Base-by-base conservation (phyloP, 2,113 vertebrate species). In the Cardinalis cardinalis region DNA sequence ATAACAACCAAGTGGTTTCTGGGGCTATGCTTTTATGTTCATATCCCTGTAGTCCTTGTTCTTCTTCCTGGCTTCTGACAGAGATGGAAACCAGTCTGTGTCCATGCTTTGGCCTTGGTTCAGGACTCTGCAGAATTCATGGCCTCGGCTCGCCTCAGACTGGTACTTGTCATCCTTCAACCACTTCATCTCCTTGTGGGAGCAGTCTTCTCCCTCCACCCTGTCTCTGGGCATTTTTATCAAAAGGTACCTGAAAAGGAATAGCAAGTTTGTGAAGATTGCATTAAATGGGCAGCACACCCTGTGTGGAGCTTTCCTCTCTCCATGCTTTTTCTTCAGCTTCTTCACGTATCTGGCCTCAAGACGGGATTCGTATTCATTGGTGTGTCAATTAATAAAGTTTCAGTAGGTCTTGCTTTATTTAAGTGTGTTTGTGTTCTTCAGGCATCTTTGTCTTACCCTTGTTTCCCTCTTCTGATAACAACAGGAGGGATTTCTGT, bases 401-500 rank as follows among this genome's bases (percentile, higher is more conserved):
- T 51, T 78, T 36, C 13, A 12, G 8, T 60, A 44, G 59, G 36
- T 74, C 9, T 93, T 74, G 41, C 10, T 52, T 68, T 74, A 55
- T 56, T 84, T 91, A 90, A 31, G 71, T 68, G 29, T 11, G 2
- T 86, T 80, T 84, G 11, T 84, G 31, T 87, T 87, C 59, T 81
- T 90, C 41, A 58, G 41, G 14, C 38, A 53, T 69, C 49, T 75
- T 87, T 84, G 55, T 93, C 70, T 72, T 81, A 60, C 36, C 46
- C 34, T 87, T 49, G 49, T 90, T 95, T 91, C 46, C 75, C 65
- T 78, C 55, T 78, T 75, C 66, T 82, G 46, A 43, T 66, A 84
- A 70, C 2, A 64, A 65, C 80, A 76, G 43, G 85, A 66, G 31
- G 79, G 41, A 63, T 73, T 95, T 95, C 88, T 94, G 84, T 95